Evolutionary conservation across 2,797 vertebrate genomes (phyloP).

Genomic region (Sphenodon punctatus): DNA sequence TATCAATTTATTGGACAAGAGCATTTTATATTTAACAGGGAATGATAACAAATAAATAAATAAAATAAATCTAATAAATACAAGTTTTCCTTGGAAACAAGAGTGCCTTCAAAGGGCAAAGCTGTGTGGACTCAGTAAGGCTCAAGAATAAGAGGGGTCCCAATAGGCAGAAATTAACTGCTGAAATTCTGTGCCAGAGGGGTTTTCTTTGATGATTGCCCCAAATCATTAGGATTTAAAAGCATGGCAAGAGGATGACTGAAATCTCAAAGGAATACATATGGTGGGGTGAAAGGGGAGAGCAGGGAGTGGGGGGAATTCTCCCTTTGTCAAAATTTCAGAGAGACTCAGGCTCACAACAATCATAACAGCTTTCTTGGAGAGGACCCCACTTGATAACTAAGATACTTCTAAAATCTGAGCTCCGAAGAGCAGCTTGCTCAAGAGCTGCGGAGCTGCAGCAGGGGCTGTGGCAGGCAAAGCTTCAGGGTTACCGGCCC

Average conservation of each 20-base stretch:
- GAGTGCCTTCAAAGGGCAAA: neutral
- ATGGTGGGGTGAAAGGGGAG: rapidly evolving
- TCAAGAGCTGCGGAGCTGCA: no score
- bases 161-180: conserved; percentile 7
- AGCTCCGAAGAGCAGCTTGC: neutral
- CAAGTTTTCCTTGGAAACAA: neutral
- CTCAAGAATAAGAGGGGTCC: neutral
- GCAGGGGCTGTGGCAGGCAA: rapidly evolving
- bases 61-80: neutral
- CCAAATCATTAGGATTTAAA: neutral
- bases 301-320: no score
- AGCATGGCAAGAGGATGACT: neutral
- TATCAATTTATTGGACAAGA: neutral
- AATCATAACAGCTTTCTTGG: neutral
- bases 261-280: neutral
- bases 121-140: neutral
- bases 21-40: neutral
- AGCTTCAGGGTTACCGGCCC: no score
- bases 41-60: neutral
- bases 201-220: conserved; percentile 15
- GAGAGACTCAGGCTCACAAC: no score
- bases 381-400: neutral
- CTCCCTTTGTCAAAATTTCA: rapidly evolving
- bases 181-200: rapidly evolving
- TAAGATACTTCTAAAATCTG: neutral